Base-by-base conservation (phyloP, 2,888 invertebrate genomes). In the Steinernema hermaphroditum region DNA sequence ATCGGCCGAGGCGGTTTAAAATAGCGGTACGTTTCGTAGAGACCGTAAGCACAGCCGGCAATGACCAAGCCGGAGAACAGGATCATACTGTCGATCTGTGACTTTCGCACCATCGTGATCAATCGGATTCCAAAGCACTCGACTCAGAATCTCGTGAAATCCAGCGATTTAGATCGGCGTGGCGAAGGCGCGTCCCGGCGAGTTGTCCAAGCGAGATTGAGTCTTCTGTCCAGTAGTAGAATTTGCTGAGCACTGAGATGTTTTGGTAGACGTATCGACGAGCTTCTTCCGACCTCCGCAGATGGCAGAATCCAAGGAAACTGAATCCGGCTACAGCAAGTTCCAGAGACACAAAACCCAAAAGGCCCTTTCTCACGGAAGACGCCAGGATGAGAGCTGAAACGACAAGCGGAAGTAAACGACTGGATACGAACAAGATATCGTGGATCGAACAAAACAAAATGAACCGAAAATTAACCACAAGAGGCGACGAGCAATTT, bases 1-100 rank as follows among this genome's bases (percentile, higher is more conserved):
- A 82, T 81, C n/a, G 77, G 77, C n/a, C 76, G 76, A 0, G 77
- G 68, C 22, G 80, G 78, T 34, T 75, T 74, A 41, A 68, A 69
- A 24, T 80, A 68, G 62, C 16, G 6, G 68, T 69, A 78, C 44
- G 74, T 76, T 22, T 79, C 78, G 73, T 77, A 78, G 1, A 78
- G 62, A 68, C 74, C 68, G 24, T 73, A 69, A 50, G 72, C 73
- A 9, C 75, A 69, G 46, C 78, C 71, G 44, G 80, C 77, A 46
- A 76, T 62, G 57, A 76, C 44, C 19, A 73, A 27, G 69, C 77
- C 76, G 9, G 75, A 72, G 6, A 73, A 75, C 8, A 80, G 74
- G 16, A 79, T 79, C n/a, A 49, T 57, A 2, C 72, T 69, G 34
- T 79, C 76, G 24, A 80, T 71, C 44, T 76, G 73, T 9, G 76